A percentile compares a stretch with the other conserved stretches of the same genome.
phyloP scores from a whole-genome alignment of 1,140 invertebrate species.

The Leptinotarsa texana region DNA sequence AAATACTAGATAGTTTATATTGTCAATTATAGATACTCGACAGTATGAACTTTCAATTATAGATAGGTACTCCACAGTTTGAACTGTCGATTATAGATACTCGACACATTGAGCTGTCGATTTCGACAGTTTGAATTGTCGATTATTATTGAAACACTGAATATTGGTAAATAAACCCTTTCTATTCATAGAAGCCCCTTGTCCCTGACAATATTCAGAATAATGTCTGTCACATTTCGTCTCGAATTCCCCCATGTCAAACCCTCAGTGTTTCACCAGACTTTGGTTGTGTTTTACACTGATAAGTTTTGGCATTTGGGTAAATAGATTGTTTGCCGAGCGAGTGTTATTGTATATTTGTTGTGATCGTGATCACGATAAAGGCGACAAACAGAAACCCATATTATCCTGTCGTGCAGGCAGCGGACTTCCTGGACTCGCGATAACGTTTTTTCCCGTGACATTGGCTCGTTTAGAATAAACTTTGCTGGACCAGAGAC shows the following conservation, averaged over 20 bases:
- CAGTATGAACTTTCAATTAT: too few relatives aligned
- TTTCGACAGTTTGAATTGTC: too few relatives aligned
- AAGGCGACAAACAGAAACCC: constrained; percentile 27
- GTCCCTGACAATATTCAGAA: too few relatives aligned
- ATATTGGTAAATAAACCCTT: too few relatives aligned
- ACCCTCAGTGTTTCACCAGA: not conserved
- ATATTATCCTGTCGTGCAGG: constrained; percentile 27
- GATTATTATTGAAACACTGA: too few relatives aligned
- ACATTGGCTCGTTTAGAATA: constrained; percentile 5
- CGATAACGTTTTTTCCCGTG: constrained; percentile 19
- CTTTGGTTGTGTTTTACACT: constrained; percentile 10
- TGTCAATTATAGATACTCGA: too few relatives aligned
- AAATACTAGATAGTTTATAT: too few relatives aligned
- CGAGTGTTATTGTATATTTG: constrained; percentile 18
- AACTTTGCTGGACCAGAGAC: not conserved
- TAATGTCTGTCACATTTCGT: too few relatives aligned
- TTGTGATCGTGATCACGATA: constrained; percentile 25
- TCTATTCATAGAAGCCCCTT: too few relatives aligned
- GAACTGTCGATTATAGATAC: too few relatives aligned
- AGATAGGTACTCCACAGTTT: too few relatives aligned
- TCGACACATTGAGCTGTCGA: too few relatives aligned
- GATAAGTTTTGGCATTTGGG: constrained; percentile 28
- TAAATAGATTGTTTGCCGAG: constrained; percentile 18
- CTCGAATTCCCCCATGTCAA: not conserved
- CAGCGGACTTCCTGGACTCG: constrained; percentile 27